Evolutionary conservation across 2,797 vertebrate genomes (phyloP).

Genomic region (Halcyon smyrnensis): DNA sequence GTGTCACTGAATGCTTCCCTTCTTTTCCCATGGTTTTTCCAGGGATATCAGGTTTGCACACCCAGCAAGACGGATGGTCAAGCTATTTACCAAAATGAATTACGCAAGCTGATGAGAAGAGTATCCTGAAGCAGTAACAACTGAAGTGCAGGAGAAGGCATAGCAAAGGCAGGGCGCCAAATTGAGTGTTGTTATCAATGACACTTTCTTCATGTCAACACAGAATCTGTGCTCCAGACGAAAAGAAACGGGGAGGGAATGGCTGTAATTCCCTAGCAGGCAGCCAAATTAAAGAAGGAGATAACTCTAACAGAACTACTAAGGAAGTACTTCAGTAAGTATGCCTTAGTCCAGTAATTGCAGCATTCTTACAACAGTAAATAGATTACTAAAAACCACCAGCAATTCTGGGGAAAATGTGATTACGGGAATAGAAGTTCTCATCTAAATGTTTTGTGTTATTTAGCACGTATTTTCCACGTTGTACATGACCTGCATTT

Average conservation of each 20-base stretch:
- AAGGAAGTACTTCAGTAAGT: background rate
- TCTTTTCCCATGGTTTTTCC: background rate
- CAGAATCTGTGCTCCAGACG: background rate
- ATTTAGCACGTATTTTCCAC: background rate
- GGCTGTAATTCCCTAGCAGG: background rate
- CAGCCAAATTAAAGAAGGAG: background rate
- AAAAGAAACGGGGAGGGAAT: background rate
- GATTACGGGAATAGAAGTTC: background rate
- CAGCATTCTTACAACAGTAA: constrained; percentile 22
- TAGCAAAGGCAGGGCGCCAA: background rate
- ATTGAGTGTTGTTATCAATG: background rate
- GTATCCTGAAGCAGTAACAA: background rate
- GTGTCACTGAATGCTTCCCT: background rate
- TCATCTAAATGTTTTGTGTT: background rate
- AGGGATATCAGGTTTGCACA: rapidly evolving
- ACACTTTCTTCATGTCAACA: background rate
- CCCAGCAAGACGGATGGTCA: background rate
- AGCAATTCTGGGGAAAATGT: background rate
- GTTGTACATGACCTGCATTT: background rate
- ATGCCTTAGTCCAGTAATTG: background rate
- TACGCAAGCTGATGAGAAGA: background rate
- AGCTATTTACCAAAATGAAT: background rate
- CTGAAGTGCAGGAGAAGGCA: background rate
- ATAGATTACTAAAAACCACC: constrained; percentile 11
- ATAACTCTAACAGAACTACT: background rate